These are phyloP conservation scores for Scaptomyza tumidula DNA, from an alignment of 2,888 invertebrate genomes.

Conservation along the genomic window DNA sequence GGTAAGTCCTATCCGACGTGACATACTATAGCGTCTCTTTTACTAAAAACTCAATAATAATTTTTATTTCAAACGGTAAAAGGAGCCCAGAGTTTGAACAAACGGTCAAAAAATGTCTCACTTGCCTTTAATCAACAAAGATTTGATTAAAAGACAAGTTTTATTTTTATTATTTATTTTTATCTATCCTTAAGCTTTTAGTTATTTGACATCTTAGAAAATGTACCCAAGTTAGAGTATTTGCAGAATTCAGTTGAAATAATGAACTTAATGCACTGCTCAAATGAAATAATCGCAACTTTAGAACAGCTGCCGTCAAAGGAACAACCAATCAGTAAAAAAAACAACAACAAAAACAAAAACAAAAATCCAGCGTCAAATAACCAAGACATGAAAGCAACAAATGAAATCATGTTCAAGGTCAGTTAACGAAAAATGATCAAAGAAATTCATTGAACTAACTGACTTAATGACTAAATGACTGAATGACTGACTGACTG, in stretches of 20 bases:
- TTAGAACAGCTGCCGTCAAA: constrained; percentile 58
- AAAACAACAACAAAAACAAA: neutral
- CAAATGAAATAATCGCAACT: constrained; percentile 57
- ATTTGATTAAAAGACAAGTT: too few relatives aligned
- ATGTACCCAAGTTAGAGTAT: constrained; percentile 31
- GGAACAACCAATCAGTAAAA: constrained; percentile 10
- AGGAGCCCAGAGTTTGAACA: too few relatives aligned
- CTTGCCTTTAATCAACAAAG: too few relatives aligned
- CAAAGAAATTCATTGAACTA: constrained; percentile 73
- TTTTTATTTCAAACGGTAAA: too few relatives aligned
- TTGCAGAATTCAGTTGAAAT: constrained; percentile 7
- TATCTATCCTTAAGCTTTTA: too few relatives aligned
- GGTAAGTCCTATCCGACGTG: too few relatives aligned
- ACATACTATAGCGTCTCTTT: too few relatives aligned
- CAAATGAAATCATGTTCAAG: constrained; percentile 66
- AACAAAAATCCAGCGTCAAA: constrained; percentile 2
- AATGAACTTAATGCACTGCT: constrained; percentile 43
- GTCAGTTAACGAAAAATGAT: constrained; percentile 49
- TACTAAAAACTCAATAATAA: too few relatives aligned
- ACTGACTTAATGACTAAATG: constrained; percentile 27
- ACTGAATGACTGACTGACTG: neutral
- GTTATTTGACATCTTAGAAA: too few relatives aligned
- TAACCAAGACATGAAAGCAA: constrained; percentile 21
- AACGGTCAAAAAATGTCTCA: too few relatives aligned
- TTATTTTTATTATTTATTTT: too few relatives aligned